phyloP scores from a whole-genome alignment of 2,888 invertebrate species.

The Protophormia terraenovae region DNA sequence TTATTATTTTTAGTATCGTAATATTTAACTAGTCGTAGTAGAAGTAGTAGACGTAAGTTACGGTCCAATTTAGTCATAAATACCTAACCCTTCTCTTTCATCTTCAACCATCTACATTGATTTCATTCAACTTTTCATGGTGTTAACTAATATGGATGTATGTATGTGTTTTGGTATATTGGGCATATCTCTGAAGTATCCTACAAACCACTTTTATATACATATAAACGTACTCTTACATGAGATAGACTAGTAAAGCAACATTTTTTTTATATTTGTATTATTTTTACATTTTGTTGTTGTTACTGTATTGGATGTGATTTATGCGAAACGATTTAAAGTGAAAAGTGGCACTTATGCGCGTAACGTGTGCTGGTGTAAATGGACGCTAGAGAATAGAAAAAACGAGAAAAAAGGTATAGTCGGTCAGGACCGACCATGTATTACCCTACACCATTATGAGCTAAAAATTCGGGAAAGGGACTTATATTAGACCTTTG shows the following conservation, averaged over 20 bases:
- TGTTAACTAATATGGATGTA: not conserved
- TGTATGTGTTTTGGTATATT: too few species aligned
- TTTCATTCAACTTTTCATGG: constrained; percentile 12
- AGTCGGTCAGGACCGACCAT: too few species aligned
- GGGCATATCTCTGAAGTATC: not conserved
- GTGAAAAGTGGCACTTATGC: constrained; percentile 63
- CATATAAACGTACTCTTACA: not conserved
- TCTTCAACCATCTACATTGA: not conserved
- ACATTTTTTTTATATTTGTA: constrained; percentile 21
- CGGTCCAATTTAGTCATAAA: constrained; percentile 1
- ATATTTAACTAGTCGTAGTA: not conserved
- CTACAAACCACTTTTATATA: not conserved
- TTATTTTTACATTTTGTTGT: not conserved
- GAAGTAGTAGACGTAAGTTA: not conserved
- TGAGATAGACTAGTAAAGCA: constrained; percentile 43
- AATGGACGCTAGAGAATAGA: constrained; percentile 57
- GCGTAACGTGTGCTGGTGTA: constrained; percentile 53
- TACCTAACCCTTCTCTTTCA: not conserved
- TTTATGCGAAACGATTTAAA: constrained; percentile 63
- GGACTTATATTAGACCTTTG: too few species aligned
- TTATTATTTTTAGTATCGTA: not conserved
- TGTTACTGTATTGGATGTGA: constrained; percentile 41
- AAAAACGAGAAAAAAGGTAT: too few species aligned
- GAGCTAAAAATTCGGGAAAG: too few species aligned
- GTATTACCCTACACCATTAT: too few species aligned